Conservation (phyloP, 2,113 vertebrate species). For the Saimiri boliviensis region DNA sequence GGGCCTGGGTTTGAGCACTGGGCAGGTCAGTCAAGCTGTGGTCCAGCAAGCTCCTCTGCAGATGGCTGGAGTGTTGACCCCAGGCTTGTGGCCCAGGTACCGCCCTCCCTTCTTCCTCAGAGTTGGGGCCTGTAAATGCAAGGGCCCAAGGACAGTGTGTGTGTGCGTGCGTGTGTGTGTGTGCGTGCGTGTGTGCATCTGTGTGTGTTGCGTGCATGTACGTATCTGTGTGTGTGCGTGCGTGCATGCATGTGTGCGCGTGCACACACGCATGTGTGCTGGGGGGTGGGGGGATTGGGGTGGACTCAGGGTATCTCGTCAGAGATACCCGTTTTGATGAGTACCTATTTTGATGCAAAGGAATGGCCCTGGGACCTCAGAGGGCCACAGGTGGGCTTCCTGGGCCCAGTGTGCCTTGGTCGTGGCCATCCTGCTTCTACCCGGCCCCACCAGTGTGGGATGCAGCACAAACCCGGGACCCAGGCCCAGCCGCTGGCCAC, state of each 20-base stretch:
- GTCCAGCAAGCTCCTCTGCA: neutral
- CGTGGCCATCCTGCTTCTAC: neutral
- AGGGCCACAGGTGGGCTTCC: neutral
- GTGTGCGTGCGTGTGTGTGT: neutral
- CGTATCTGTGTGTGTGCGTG: neutral
- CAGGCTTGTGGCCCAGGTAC: neutral
- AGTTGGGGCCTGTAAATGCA: neutral
- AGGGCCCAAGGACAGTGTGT: neutral
- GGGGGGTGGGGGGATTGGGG: neutral
- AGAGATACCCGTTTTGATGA: neutral
- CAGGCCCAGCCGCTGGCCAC: neutral
- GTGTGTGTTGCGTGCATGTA: neutral
- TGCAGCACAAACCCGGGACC: neutral
- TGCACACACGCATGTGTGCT: neutral
- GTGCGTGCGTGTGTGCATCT: neutral
- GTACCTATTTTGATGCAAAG: neutral
- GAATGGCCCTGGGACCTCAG: slow-evolving; percentile 23
- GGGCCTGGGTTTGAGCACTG: neutral
- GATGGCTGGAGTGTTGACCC: neutral
- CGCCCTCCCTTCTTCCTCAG: neutral
- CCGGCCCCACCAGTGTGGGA: neutral
- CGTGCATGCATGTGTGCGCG: neutral
- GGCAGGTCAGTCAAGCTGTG: neutral
- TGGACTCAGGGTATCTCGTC: neutral
- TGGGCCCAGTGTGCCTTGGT: slow-evolving; percentile 74